Conservation (phyloP, 2,888 invertebrate genomes). For the Scaptomyza polygonia region DNA sequence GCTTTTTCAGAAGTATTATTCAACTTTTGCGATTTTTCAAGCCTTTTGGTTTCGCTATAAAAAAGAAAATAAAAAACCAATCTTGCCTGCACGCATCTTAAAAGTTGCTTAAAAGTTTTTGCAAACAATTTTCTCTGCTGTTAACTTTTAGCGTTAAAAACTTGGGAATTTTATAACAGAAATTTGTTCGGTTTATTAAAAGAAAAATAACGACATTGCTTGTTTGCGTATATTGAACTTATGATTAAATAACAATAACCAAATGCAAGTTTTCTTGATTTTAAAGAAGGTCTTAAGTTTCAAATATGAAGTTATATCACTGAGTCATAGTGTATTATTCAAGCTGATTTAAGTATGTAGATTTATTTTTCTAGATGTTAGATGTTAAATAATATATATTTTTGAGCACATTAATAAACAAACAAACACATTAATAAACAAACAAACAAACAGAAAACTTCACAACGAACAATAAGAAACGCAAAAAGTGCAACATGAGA, state of each 20-base stretch:
- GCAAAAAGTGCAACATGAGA: conserved; percentile 51
- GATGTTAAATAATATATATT: background rate
- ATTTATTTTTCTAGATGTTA: background rate
- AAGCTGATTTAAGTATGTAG: background rate
- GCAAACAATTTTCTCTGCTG: conserved; percentile 21
- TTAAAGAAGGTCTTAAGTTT: background rate
- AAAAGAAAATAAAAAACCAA: background rate
- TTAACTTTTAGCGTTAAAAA: conserved; percentile 19
- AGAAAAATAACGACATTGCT: background rate
- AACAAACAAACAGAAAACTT: too few relatives aligned
- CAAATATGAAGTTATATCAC: too few relatives aligned
- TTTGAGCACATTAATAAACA: background rate
- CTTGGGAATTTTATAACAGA: background rate
- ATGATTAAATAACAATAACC: background rate
- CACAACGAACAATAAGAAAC: conserved; percentile 34
- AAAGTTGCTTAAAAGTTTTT: conserved; percentile 34
- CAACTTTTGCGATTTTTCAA: conserved; percentile 29
- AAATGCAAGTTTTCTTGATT: background rate
- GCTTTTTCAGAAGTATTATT: conserved; percentile 27
- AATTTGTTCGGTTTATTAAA: conserved; percentile 5
- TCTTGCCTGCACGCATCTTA: background rate
- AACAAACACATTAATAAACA: conserved; percentile 7
- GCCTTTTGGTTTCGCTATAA: background rate
- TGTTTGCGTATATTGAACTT: background rate
- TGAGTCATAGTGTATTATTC: background rate